phyloP scores from a whole-genome alignment of 2,113 vertebrate species.

The Mormoops blainvillei region DNA sequence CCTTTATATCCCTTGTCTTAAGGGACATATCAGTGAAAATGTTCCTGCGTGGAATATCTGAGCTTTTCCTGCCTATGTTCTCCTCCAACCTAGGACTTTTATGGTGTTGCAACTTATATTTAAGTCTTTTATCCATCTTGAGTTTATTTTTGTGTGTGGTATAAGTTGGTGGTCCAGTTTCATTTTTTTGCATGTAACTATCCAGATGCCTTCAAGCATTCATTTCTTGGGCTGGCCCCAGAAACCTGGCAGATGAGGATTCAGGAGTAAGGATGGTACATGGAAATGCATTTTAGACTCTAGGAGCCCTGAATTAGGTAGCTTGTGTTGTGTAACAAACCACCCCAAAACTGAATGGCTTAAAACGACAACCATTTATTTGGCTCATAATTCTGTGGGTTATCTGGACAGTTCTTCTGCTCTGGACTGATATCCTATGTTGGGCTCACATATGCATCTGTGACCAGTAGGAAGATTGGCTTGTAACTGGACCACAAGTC shows the following conservation, averaged over 20 bases:
- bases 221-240: not conserved
- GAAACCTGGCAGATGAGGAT: not conserved
- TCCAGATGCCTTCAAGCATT: not conserved
- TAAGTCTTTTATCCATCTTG: no score
- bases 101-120: no score
- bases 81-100: no score
- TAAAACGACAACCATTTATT: slow-evolving; percentile 12
- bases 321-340: slow-evolving; percentile 33
- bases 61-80: no score
- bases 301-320: not conserved
- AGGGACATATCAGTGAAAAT: no score
- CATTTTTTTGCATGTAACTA: no score
- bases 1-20: no score
- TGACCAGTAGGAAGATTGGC: not conserved
- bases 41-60: no score
- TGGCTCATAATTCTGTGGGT: not conserved
- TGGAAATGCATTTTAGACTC: not conserved
- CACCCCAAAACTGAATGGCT: not conserved
- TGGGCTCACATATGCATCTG: not conserved
- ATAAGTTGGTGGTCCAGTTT: no score
- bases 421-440: not conserved
- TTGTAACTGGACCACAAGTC: not conserved
- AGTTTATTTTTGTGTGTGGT: no score
- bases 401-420: not conserved
- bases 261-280: not conserved